phyloP scores from a whole-genome alignment of 2,888 invertebrate species.

The Cryptosula pallasiana region DNA sequence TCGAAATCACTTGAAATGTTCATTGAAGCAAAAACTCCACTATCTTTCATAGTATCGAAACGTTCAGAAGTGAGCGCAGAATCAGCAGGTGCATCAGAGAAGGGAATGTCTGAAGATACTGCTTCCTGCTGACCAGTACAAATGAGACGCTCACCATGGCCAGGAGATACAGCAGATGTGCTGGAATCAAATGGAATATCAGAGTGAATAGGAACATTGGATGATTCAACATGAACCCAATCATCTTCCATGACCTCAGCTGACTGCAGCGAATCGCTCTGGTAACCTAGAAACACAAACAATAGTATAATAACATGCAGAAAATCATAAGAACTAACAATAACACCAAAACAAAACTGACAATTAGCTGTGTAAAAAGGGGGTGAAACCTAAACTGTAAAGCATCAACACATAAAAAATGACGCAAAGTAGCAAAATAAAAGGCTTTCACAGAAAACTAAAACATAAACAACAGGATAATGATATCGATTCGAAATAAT shows the following conservation, averaged over 20 bases:
- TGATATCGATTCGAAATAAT: no score
- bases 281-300: not conserved
- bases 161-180: not conserved
- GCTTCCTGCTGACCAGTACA: not conserved
- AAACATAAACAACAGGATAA: no score
- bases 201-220: not conserved
- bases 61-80: not conserved
- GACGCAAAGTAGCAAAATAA: no score
- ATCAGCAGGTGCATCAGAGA: not conserved
- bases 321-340: no score
- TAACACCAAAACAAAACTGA: no score
- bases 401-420: no score
- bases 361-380: no score
- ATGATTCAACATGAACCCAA: conserved; percentile 1
- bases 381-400: no score
- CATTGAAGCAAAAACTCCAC: not conserved
- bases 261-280: not conserved
- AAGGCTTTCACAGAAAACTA: no score
- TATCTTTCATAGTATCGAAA: not conserved
- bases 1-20: not conserved
- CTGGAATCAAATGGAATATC: no score
- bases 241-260: conserved; percentile 11
- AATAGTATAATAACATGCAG: no score
- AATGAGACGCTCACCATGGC: not conserved
- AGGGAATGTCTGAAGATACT: not conserved